Base-by-base conservation (phyloP, 2,113 vertebrate genomes). In the Ochotona princeps region DNA sequence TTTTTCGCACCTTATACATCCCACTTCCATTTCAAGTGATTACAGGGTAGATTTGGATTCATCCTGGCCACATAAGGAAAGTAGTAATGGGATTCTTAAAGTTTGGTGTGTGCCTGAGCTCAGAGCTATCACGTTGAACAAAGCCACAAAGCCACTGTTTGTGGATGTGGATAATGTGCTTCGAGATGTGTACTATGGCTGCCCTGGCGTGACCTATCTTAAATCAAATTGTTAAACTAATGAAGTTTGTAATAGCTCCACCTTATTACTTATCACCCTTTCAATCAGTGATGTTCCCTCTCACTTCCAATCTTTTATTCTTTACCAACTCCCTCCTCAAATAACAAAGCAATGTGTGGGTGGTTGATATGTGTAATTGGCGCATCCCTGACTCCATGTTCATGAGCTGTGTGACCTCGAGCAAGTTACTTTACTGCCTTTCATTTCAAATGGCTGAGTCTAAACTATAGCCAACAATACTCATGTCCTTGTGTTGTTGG, bases 61-160 rank as follows among this genome's bases (percentile, higher is more conserved):
- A 21, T 44, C 54, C 63, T 51, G 65, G 17, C 2, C 89, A 20
- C 5, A 26, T 80, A 25, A 74, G n/a, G 14, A 57, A 51, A 38
- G 60, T 49, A 28, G 2, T 32, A 5, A 61, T 38, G 51, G 6
- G 8, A 21, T 7, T 49, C 13, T 44, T 30, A n/a, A 6, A 35
- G 21, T 1, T 20, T 8, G 4, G 20, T 30, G 7, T 54, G 26
- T 28, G 3, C 23, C 81, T 54, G 49, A 12, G 4, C 60, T 60
- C 8, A 17, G 60, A 35, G 21, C 30, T 25, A 12, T 23, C 57
- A n/a, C 7, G 2, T 7, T 14, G 38, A 15, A 35, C 11, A n/a
- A 18, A 8, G n/a, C 47, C 21, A 57, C 7, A 17, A 18, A 0
- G 8, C 0, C 1, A 1, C 54, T 35, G n/a, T 30, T 8, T 67